Percentiles rank a stretch among this genome's conserved stretches.
These are phyloP conservation scores for Lasioglossum lativentre DNA, from an alignment of 2,888 invertebrate genomes.

Conservation along the genomic window DNA sequence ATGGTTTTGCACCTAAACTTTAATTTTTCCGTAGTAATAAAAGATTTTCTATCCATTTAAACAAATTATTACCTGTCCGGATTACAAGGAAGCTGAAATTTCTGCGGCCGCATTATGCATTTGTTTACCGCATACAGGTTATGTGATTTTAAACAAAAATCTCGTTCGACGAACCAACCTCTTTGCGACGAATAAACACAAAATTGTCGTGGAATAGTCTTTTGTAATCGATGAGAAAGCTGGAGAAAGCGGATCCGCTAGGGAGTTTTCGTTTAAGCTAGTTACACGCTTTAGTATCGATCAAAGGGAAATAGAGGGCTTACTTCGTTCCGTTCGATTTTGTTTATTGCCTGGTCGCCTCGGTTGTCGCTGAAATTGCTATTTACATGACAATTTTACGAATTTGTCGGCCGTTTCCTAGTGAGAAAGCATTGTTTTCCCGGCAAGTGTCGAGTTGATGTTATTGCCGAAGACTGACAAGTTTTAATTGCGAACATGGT, in stretches of 20 bases:
- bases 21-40: background rate
- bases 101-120: constrained; percentile 79
- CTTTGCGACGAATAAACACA: no score
- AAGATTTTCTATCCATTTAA: background rate
- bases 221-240: background rate
- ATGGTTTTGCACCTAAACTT: background rate
- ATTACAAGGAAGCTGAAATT: constrained; percentile 78
- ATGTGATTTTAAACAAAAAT: background rate
- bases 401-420: background rate
- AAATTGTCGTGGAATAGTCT: background rate
- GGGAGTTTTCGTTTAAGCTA: constrained; percentile 19
- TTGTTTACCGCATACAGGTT: constrained; percentile 27
- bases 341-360: constrained; percentile 46
- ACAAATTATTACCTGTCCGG: constrained; percentile 66
- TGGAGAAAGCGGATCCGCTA: background rate
- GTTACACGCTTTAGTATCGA: constrained; percentile 50
- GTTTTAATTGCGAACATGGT: constrained; percentile 87
- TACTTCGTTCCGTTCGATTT: constrained; percentile 43
- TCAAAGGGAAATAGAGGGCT: background rate
- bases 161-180: background rate
- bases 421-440: background rate
- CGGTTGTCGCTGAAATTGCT: constrained; percentile 12
- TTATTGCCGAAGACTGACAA: constrained; percentile 24
- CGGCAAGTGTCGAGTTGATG: constrained; percentile 27
- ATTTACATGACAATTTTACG: constrained; percentile 50